A percentile compares a stretch with the other conserved stretches of the same genome.
These are phyloP conservation scores for Oryzias sinensis DNA, from an alignment of 2,797 vertebrate species.

Conservation along the genomic window DNA sequence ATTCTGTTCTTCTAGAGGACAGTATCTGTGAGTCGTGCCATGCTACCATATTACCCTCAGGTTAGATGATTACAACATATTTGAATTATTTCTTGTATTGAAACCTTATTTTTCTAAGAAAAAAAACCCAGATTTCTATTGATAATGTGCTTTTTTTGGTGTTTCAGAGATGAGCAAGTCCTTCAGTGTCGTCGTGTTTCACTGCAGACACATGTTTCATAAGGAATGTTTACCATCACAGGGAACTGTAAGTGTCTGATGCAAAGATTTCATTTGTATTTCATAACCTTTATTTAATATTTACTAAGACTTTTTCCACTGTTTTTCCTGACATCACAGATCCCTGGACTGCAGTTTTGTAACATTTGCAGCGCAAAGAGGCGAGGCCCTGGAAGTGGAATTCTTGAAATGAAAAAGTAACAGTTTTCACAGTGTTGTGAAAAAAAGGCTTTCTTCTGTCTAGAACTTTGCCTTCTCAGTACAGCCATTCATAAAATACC, in stretches of 20 bases:
- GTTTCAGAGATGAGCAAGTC: constrained; percentile 87
- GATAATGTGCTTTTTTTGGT: constrained; percentile 1
- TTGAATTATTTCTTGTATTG: no score
- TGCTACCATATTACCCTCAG: constrained; percentile 89
- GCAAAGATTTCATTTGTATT: background rate
- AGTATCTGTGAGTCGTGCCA: constrained; percentile 96
- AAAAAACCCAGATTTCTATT: no score
- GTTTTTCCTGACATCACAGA: constrained; percentile 65
- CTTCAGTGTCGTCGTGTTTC: constrained; percentile 91
- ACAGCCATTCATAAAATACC: constrained; percentile 46
- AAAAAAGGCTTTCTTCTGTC: constrained; percentile 3
- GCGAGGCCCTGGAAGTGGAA: constrained; percentile 88
- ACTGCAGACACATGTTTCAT: constrained; percentile 99
- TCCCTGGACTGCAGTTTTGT: constrained; percentile 87
- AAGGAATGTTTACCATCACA: constrained; percentile 92
- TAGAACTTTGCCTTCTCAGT: constrained; percentile 6
- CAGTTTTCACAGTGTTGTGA: background rate
- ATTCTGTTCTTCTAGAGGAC: constrained; percentile 82
- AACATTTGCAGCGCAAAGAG: constrained; percentile 97
- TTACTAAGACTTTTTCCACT: background rate
- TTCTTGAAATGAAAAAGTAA: constrained; percentile 92
- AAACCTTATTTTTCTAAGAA: no score
- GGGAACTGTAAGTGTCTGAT: constrained; percentile 81
- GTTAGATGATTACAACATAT: constrained; percentile 65
- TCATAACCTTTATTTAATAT: background rate